Percentiles rank a stretch among this genome's conserved stretches.
phyloP scores from a whole-genome alignment of 2,888 invertebrate genomes.

The Smittia sp. region DNA sequence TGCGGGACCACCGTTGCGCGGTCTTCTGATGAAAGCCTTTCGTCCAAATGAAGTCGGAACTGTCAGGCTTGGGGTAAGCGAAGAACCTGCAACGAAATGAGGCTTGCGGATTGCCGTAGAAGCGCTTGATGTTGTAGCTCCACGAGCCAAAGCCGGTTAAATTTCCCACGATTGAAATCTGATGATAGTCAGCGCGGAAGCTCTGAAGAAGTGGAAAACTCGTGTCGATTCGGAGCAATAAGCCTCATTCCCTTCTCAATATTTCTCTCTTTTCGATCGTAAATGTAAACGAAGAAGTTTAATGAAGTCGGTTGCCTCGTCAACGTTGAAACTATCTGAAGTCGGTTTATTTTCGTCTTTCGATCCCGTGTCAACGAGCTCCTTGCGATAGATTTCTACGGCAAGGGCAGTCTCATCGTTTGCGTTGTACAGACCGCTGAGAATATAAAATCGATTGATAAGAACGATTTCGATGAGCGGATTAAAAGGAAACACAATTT shows the following conservation, averaged over 20 bases:
- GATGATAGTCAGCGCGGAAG: slow-evolving; percentile 55
- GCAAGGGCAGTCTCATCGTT: slow-evolving; percentile 54
- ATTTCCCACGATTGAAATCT: slow-evolving; percentile 55
- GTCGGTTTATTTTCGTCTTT: not conserved
- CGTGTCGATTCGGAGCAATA: slow-evolving; percentile 56
- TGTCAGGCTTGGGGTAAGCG: slow-evolving; percentile 51
- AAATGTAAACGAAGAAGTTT: slow-evolving; percentile 56
- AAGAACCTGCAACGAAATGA: slow-evolving; percentile 60
- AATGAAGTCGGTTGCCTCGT: slow-evolving; percentile 57
- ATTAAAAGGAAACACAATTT: too few species aligned
- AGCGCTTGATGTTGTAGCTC: slow-evolving; percentile 60
- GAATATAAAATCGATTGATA: too few species aligned
- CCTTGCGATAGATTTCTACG: slow-evolving; percentile 50
- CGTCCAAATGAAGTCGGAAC: slow-evolving; percentile 51
- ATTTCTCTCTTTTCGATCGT: slow-evolving; percentile 45
- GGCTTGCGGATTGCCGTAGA: slow-evolving; percentile 60
- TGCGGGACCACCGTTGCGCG: slow-evolving; percentile 53
- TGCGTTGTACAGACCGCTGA: slow-evolving; percentile 54
- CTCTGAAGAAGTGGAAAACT: slow-evolving; percentile 55
- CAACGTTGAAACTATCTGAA: slow-evolving; percentile 44
- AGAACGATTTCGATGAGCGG: too few species aligned
- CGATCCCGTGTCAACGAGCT: slow-evolving; percentile 43
- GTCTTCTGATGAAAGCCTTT: slow-evolving; percentile 55
- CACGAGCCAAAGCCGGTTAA: slow-evolving; percentile 61
- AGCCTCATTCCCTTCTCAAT: slow-evolving; percentile 53